Evolutionary conservation across 2,797 vertebrate genomes (phyloP), one percentile per base, ranked within the genome.

Genomic region (Labroides dimidiatus): DNA sequence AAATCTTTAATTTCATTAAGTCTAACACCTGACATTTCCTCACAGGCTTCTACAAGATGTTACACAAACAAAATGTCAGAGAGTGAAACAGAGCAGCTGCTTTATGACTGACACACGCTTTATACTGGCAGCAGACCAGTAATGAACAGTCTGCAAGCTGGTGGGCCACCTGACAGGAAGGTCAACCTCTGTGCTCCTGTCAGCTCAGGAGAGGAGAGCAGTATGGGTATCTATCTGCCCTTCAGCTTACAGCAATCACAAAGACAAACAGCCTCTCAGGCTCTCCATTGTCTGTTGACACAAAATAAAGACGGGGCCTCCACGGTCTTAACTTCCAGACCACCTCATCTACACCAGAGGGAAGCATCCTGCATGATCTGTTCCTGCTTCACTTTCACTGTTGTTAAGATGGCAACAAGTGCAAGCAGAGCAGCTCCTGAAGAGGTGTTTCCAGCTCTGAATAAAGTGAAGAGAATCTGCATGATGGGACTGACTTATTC

Each of bases 131-230:
- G 43, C 54, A 30, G 42, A 45, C 74, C 68, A 71, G 14, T 56
- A 64, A 67, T 19, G 45, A 68, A 43, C 58, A 42, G 55, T 45
- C 45, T 69, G 48, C 24, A 30, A 24, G 55, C 57, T 54, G 65
- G 37, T 30, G 41, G 64, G 19, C 44, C 64, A 66, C 48, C 27
- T 54, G 30, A 58, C 47, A 66, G 17, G 47, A 70, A 72, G 72
- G 61, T 74, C 47, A 73, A 63, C 70, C 61, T 74, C 19, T 75
- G 23, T 45, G 54, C 7, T 30, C 43, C 60, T 19, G 67, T 61
- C 64, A 72, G 43, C 56, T 68, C 24, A 52, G 15, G 16, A 20
- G 49, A 59, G 27, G 20, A 58, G 36, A 49, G 33, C 23, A 49
- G 66, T 19, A 19, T 42, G 14, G 50, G 15, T 37, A 36, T 63